Evolutionary conservation across 1,140 invertebrate species (phyloP), one percentile per base, ranked within the genome.

Genomic region (Branchinecta lynchi): DNA sequence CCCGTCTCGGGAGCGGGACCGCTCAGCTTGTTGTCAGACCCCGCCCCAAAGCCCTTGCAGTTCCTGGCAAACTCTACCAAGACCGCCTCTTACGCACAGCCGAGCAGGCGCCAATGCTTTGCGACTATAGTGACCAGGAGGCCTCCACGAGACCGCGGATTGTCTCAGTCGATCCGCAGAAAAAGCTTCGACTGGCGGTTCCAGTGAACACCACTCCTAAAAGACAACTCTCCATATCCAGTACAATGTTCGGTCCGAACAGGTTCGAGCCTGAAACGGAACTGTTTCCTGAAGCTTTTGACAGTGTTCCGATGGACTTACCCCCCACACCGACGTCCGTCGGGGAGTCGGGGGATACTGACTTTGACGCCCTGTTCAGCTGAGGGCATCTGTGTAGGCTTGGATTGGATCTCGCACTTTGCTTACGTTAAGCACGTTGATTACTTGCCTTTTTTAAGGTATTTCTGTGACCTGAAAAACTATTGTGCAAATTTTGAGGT

Each of bases 371-470:
- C 12, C 51, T 60, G 12, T 60, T 60, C 17, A 60, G 51, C 51
- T 60, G 51, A 60, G 51, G 12, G 51, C 12, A 60, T 20, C 17
- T 20, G 51, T 60, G 12, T 60, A 60, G 51, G 51, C 51, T 60
- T 60, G 51, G 51, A 60, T 60, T 60, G 51, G 51, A 60, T 60
- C 51, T 60, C 51, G 12, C 51, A 60, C 51, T 60, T 60, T 60
- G 51, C 51, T 60, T 60, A 60, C 51, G 17, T 60, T 60, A 60
- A 60, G 51, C 51, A 60, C 51, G 51, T 15, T 15, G 51, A 15
- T 60, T 60, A 15, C 12, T 60, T 60, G 51, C 51, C 51, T 60
- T 60, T 15, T 20, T 12, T 15, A 20, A 20, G 12, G 17, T 60
- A 15, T 60, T 60, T 60, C 51, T 60, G 51, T 60, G 51, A 60